Conservation (phyloP, 2,113 vertebrate species). For the Phrynosoma platyrhinos region DNA sequence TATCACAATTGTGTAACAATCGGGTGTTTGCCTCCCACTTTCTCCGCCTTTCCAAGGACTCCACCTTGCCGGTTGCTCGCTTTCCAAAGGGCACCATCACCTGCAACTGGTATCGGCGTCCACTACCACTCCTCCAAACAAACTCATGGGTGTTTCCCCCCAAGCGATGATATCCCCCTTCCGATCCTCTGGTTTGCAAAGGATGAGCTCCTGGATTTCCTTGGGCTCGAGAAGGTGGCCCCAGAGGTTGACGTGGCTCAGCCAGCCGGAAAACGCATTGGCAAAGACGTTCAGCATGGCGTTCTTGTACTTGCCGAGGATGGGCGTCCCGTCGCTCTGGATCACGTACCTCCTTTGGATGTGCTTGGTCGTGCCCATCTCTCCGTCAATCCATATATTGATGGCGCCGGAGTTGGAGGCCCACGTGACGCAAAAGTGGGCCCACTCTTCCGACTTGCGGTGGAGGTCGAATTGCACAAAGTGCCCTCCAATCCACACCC, state of each 20-base stretch:
- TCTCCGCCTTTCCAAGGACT: neutral
- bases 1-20: neutral
- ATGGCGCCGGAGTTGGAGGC: slow-evolving; percentile 73
- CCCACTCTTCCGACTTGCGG: slow-evolving; percentile 70
- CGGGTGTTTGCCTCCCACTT: neutral
- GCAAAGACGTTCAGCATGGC: slow-evolving; percentile 78
- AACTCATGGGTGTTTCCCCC: slow-evolving; percentile 77
- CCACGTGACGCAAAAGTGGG: slow-evolving; percentile 84
- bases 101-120: slow-evolving; percentile 79
- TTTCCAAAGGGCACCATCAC: slow-evolving; percentile 21
- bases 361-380: slow-evolving; percentile 67
- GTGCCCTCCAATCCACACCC: slow-evolving; percentile 80
- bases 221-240: slow-evolving; percentile 74
- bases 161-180: slow-evolving; percentile 82
- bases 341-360: slow-evolving; percentile 72
- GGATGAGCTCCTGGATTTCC: slow-evolving; percentile 77
- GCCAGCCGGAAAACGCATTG: slow-evolving; percentile 77
- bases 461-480: slow-evolving; percentile 79
- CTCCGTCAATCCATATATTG: slow-evolving; percentile 80
- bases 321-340: slow-evolving; percentile 68
- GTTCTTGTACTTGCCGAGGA: slow-evolving; percentile 84
- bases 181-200: slow-evolving; percentile 62
- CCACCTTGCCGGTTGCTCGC: too few relatives aligned
- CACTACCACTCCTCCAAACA: slow-evolving; percentile 83
- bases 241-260: slow-evolving; percentile 83